Conservation (phyloP, 2,797 vertebrate species). For the Takifugu rubripes region DNA sequence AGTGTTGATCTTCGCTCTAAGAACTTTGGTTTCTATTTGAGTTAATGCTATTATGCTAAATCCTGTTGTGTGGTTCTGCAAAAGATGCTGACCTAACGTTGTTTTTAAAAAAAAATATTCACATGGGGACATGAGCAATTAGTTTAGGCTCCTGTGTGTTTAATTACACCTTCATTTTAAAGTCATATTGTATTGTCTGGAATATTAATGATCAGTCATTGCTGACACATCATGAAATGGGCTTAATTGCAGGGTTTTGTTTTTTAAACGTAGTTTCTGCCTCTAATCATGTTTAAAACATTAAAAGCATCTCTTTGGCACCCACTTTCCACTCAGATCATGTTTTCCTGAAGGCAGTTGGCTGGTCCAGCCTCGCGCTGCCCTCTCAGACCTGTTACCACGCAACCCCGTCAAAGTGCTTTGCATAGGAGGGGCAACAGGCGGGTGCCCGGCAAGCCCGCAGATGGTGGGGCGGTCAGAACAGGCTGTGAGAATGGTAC, state of each 20-base stretch:
- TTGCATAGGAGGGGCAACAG: conserved; percentile 65
- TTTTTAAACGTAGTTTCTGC: background rate
- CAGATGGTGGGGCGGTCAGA: conserved; percentile 74
- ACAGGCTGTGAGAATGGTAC: conserved; percentile 57
- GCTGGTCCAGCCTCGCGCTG: conserved; percentile 42
- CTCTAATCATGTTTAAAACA: background rate
- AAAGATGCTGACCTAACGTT: too few relatives aligned
- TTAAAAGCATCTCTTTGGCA: background rate
- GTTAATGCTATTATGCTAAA: too few relatives aligned
- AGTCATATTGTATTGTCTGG: background rate
- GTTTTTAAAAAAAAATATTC: too few relatives aligned
- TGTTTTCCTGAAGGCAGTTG: conserved; percentile 50
- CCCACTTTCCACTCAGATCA: conserved; percentile 14
- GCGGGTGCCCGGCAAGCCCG: conserved; percentile 63
- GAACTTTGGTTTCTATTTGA: too few relatives aligned
- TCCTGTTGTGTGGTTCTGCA: too few relatives aligned
- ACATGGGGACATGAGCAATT: too few relatives aligned
- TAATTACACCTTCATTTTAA: background rate
- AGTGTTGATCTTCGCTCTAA: too few relatives aligned
- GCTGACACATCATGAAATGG: too few relatives aligned
- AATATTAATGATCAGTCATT: too few relatives aligned
- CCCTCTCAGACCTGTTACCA: conserved; percentile 69
- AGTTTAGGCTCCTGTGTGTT: too few relatives aligned
- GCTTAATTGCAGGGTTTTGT: too few relatives aligned
- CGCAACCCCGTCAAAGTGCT: conserved; percentile 69